A percentile compares a stretch with the other conserved stretches of the same genome.
Conservation (phyloP, 2,797 vertebrate genomes). For the Miichthys miiuy region DNA sequence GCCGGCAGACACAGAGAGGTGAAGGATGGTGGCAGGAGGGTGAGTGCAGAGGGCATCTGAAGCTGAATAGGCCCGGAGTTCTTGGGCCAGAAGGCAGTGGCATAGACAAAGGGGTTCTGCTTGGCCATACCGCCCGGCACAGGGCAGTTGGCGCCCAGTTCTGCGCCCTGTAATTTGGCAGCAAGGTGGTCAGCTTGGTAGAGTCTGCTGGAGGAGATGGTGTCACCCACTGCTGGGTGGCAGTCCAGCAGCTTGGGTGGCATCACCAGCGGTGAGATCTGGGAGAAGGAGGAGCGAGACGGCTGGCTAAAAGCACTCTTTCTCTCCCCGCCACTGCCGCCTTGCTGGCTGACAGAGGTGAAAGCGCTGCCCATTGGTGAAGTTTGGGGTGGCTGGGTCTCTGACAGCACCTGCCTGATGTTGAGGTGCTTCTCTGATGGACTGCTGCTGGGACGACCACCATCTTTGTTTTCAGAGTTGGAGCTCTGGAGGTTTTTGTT, state of each 20-base stretch:
- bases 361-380: constrained; percentile 89
- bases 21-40: constrained; percentile 95
- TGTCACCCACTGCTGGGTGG: constrained; percentile 86
- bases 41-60: constrained; percentile 94
- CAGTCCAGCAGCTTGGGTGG: constrained; percentile 93
- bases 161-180: constrained; percentile 90
- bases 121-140: constrained; percentile 88
- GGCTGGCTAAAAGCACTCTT: constrained; percentile 97
- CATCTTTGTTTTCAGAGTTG: constrained; percentile 89
- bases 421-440: constrained; percentile 83
- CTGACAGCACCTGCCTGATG: constrained; percentile 86
- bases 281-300: constrained; percentile 88
- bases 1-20: constrained; percentile 96
- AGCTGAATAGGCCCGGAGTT: constrained; percentile 91
- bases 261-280: constrained; percentile 91
- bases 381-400: constrained; percentile 85
- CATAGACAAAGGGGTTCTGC: constrained; percentile 94
- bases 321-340: constrained; percentile 82
- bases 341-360: constrained; percentile 89
- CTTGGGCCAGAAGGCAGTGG: constrained; percentile 97
- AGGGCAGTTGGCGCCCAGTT: constrained; percentile 86
- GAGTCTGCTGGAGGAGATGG: constrained; percentile 89
- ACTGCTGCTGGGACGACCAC: constrained; percentile 76
- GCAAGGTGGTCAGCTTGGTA: constrained; percentile 91
- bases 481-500: constrained; percentile 79